Conservation (phyloP, 2,888 invertebrate species). For the Lacanobia wlatinum region DNA sequence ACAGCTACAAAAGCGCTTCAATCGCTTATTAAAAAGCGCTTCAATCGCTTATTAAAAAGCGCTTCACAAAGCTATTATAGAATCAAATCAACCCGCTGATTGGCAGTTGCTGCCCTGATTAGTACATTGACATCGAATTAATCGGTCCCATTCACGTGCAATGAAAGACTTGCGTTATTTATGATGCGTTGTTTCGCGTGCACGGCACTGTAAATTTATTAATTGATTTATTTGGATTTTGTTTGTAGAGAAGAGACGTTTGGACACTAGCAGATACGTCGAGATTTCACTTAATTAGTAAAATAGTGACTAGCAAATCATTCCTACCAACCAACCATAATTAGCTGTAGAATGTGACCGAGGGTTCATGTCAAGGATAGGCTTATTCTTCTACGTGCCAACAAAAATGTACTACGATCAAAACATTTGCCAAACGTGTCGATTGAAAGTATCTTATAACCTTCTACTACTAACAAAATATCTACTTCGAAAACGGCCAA, state of each 20-base stretch:
- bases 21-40: constrained; percentile 19
- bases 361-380: too few relatives aligned
- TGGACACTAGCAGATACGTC: constrained; percentile 11
- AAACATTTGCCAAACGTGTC: not conserved
- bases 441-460: not conserved
- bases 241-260: constrained; percentile 22
- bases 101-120: constrained; percentile 75
- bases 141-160: constrained; percentile 63
- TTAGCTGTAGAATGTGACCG: not conserved
- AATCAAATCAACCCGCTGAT: constrained; percentile 62
- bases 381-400: not conserved
- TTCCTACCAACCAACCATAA: not conserved
- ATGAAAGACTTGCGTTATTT: constrained; percentile 65
- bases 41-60: constrained; percentile 24
- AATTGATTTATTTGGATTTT: constrained; percentile 51
- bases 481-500: not conserved
- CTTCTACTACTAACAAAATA: not conserved
- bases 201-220: constrained; percentile 36
- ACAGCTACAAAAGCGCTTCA: constrained; percentile 13
- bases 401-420: not conserved
- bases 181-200: constrained; percentile 50
- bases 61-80: constrained; percentile 46
- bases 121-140: constrained; percentile 80
- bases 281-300: constrained; percentile 19
- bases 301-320: not conserved